Percentiles rank a stretch among this genome's conserved stretches.
Conservation (phyloP, 2,113 vertebrate species). For the Trinectes maculatus region DNA sequence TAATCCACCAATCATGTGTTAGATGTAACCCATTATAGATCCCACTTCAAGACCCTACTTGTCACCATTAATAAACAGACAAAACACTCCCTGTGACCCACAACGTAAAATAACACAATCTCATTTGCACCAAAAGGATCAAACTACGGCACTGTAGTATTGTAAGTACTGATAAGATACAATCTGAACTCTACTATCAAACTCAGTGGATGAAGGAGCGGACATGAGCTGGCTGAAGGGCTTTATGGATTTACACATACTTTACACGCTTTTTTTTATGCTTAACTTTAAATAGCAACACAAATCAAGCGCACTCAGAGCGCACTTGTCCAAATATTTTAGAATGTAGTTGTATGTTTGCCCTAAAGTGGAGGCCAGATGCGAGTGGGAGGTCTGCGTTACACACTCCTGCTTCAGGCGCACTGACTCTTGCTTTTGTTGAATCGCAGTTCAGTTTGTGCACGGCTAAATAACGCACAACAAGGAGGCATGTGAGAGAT, state of each 20-base stretch:
- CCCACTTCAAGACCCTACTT: too few species aligned
- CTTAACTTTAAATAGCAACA: background rate
- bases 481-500: slow-evolving; percentile 14
- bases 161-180: too few species aligned
- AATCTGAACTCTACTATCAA: background rate
- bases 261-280: slow-evolving; percentile 7
- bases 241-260: slow-evolving; percentile 1
- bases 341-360: slow-evolving; percentile 4
- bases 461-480: slow-evolving; percentile 19
- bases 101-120: too few species aligned
- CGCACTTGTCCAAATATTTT: slow-evolving; percentile 57
- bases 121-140: too few species aligned
- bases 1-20: too few species aligned
- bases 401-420: background rate
- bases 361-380: background rate
- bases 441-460: slow-evolving; percentile 6
- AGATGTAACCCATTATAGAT: too few species aligned
- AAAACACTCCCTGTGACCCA: too few species aligned
- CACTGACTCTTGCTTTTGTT: too few species aligned
- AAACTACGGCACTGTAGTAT: too few species aligned
- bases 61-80: too few species aligned
- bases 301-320: slow-evolving; percentile 30
- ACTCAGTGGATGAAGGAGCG: background rate
- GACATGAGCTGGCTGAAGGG: background rate
- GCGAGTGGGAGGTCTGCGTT: slow-evolving; percentile 33